These are phyloP conservation scores for Halichoerus grypus DNA, from an alignment of 2,113 vertebrate genomes.

Conservation along the genomic window DNA sequence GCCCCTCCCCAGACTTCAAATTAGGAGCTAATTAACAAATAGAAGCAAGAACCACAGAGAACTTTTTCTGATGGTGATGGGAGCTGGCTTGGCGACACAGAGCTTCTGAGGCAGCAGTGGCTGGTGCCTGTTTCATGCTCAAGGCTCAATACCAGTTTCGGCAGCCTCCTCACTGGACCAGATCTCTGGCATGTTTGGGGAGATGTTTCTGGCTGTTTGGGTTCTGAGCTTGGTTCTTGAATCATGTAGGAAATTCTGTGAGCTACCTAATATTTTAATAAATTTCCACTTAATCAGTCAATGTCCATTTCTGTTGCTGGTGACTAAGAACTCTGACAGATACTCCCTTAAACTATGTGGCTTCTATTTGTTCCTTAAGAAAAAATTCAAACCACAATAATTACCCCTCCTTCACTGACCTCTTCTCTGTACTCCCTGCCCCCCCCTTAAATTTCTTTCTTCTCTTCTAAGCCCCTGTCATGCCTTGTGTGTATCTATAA, in stretches of 20 bases:
- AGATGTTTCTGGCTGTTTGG: not conserved
- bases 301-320: slow-evolving; percentile 22
- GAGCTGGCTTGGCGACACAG: not conserved
- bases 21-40: not conserved
- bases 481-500: not conserved
- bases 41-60: slow-evolving; percentile 23
- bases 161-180: not conserved
- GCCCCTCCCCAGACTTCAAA: not conserved
- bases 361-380: not conserved
- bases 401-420: not conserved
- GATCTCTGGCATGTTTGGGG: not conserved
- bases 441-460: not conserved
- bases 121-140: not conserved
- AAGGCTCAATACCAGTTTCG: not conserved
- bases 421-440: not conserved
- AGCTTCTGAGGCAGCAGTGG: not conserved
- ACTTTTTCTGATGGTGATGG: not conserved
- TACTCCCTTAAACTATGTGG: not conserved
- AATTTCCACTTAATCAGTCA: not conserved
- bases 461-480: not conserved
- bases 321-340: slow-evolving; percentile 25
- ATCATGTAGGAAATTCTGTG: not conserved
- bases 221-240: not conserved
- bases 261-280: slow-evolving; percentile 38
- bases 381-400: slow-evolving; percentile 47